Conservation (phyloP, 2,113 vertebrate genomes). For the Archocentrus centrarchus region DNA sequence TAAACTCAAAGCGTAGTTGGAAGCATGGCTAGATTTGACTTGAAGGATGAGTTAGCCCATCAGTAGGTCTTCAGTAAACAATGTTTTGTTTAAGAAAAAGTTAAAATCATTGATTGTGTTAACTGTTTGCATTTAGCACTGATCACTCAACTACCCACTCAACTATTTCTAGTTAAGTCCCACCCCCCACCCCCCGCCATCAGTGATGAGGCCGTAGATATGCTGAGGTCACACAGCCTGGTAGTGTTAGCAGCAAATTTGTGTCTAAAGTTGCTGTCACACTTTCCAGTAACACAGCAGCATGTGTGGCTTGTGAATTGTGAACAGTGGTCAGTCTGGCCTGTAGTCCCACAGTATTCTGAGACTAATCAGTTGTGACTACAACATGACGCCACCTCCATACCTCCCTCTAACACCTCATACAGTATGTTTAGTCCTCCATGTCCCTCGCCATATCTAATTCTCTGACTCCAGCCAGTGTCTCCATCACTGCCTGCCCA, state of each 20-base stretch:
- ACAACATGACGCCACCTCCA: slow-evolving; percentile 49
- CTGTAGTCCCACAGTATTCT: slow-evolving; percentile 1
- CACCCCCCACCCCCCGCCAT: not conserved
- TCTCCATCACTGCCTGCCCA: slow-evolving; percentile 56
- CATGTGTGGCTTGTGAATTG: not conserved
- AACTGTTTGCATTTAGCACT: not conserved
- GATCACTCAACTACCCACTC: not conserved
- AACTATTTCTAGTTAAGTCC: not conserved
- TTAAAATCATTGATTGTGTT: not conserved
- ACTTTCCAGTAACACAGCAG: not conserved
- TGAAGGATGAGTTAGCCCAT: not conserved
- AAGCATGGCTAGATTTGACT: not conserved
- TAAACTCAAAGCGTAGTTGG: not conserved
- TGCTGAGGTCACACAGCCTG: too few species aligned
- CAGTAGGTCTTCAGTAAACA: not conserved
- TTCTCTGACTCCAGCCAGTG: slow-evolving; percentile 53
- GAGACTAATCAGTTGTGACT: slow-evolving; percentile 63
- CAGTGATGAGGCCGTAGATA: not conserved
- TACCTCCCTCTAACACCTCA: slow-evolving; percentile 22
- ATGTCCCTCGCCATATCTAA: slow-evolving; percentile 35
- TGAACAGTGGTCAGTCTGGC: slow-evolving; percentile 14
- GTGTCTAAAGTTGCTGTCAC: not conserved
- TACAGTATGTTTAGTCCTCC: slow-evolving; percentile 28
- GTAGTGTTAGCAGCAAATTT: too few species aligned
- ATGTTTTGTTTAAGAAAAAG: not conserved